Base-by-base conservation (phyloP, 2,113 vertebrate genomes). In the Chionodraco myersi region DNA sequence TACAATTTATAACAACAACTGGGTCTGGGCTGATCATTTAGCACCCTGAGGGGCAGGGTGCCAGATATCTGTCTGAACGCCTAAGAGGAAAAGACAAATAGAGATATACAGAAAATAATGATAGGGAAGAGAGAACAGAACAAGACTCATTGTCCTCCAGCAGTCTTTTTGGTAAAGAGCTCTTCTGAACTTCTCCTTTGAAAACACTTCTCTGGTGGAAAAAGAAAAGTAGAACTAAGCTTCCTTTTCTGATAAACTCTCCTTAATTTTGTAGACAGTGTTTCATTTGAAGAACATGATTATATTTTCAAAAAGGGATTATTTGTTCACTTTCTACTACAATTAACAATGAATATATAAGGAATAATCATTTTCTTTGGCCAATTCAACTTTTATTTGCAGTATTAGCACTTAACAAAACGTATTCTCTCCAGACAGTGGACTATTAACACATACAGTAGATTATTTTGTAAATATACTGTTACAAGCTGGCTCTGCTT, bases 1-100 rank as follows among this genome's bases (percentile, higher is more conserved):
- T 90, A 78, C 77, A 88, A 85, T 92, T 92, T 87, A 90, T 87
- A 78, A 85, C 47, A 76, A 51, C 48, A 72, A 80, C 48, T 57
- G 80, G 75, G 68, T 83, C 67, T 63, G 7, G 48, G 65, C 26
- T 21, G 69, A 66, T 85, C 80, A 92, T 92, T 84, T 71, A 88
- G 74, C 74, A 79, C 71, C 60, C 23, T 71, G 36, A 16, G 54
- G 60, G 77, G 83, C 44, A 60, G 7, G 1, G 30, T 52, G 23
- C 73, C 58, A 48, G 70, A 71, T 47, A 30, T 23, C 36, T 64
- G 34, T 83, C 26, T 49, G 34, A 75, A 41, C 3, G 48, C 41
- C 60, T 66, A 34, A 79, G 5, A 75, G 26, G 41, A n/a, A 62
- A 16, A 63, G 21, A 54, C 34, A 53, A 5, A 64, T 6, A 16